Base-by-base conservation (phyloP, 1,140 invertebrate genomes). In the Spodoptera frugiperda region DNA sequence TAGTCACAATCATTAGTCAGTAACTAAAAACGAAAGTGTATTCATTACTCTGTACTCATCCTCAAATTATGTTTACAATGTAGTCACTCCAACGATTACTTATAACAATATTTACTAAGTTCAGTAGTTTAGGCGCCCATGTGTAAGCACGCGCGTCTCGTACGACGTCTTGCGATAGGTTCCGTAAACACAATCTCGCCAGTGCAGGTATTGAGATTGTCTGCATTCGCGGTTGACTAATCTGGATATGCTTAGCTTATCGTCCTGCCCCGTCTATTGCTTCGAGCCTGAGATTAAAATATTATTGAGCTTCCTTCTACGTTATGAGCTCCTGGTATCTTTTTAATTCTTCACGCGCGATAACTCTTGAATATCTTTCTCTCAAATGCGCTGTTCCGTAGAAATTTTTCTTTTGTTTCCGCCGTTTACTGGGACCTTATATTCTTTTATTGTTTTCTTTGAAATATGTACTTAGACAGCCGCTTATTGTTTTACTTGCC, bases 171-270 rank as follows among this genome's bases (percentile, higher is more conserved):
- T 51, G 25, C 12, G 12, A 15, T 51, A 30, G 25, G 17, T 54
- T 53, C 19, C 5, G 14, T 46, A 19, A 63, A 70, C 30, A 54
- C 25, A 70, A 70, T 70, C 67, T 70, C 53, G 30, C 30, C 51
- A 15, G 39, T 49, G 30, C 49, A 70, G 51, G 55, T 73, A 72
- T 73, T 73, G 49, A 70, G 39, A 75, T 70, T 30, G 67, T 76
- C 57, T 65, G 14, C 63, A 17, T 44, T 46, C 30, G 71, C 55
- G 76, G 72, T 73, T 72, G 39, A 59, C 17, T 46, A 78, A 81
- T 78, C 76, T 78, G 79, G 72, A 76, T 78, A 78, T 65, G 63
- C 55, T 49, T 55, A 51, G 76, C 76, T 76, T 76, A 75, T 74
- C 54, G 17, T 17, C 17, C 11, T 30, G 46, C 59, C 39, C 17